Evolutionary conservation across 1,140 invertebrate species (phyloP), one percentile per base, ranked within the genome.

Genomic region (Ostrea edulis): DNA sequence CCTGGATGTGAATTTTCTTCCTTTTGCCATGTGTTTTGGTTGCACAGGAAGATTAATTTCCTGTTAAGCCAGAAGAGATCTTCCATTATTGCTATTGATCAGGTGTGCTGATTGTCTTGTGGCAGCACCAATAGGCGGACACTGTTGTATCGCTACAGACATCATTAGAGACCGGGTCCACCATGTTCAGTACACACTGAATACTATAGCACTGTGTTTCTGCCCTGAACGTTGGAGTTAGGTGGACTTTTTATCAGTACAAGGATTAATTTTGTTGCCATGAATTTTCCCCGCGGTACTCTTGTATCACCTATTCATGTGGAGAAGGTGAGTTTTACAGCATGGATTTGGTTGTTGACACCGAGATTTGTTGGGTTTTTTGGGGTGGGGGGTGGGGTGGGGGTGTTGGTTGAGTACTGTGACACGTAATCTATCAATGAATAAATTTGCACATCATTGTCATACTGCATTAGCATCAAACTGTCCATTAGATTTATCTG

Each of bases 31-130:
- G 68, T 25, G 25, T 77, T 62, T 77, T 25, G 25, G 68, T 77
- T 77, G 25, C 68, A 77, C 68, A 29, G 68, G 68, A 77, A 77
- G 68, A 77, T 77, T 77, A 77, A 77, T 77, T 77, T 77, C 68
- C 68, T 77, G 68, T 77, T 77, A 77, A 77, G 29, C 25, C 29
- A 29, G 68, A 62, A 62, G 17, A 77, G 68, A 77, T 25, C 35
- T 77, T 29, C 9, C 12, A 25, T 77, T 77, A 77, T 77, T 77
- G 68, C 68, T 77, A 77, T 77, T 77, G 68, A 77, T 77, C 68
- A 25, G 29, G 12, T 9, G 35, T 77, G 68, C 68, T 77, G 22
- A 77, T 35, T 77, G 25, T 77, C 68, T 77, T 77, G 25, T 77
- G 12, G 22, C 25, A 77, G 25, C 68, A 35, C 25, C 68, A 77